These are phyloP conservation scores for Tolmerus cingulatus DNA, from an alignment of 2,888 invertebrate species.

Conservation along the genomic window DNA sequence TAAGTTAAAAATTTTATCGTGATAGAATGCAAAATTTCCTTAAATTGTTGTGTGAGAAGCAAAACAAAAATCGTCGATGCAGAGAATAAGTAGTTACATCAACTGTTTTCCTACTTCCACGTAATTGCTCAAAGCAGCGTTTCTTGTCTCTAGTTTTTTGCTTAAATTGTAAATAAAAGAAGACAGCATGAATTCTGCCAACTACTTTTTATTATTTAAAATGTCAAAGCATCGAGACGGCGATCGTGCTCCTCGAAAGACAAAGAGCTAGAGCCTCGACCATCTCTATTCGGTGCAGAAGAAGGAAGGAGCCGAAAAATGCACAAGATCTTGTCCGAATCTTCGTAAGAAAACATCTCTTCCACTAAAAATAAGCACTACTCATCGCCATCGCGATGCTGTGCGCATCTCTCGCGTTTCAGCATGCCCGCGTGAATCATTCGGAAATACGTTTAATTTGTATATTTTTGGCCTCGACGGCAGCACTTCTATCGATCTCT, in stretches of 20 bases:
- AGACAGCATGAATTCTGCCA: neutral
- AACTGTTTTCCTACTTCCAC: neutral
- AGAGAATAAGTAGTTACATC: neutral
- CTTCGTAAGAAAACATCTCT: neutral
- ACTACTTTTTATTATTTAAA: neutral
- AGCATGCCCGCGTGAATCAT: constrained; percentile 26
- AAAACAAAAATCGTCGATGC: neutral
- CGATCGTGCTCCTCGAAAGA: neutral
- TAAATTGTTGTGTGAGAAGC: neutral
- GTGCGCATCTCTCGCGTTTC: neutral
- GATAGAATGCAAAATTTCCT: neutral
- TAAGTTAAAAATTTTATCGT: neutral
- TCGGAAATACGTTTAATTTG: constrained; percentile 34
- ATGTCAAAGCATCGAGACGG: neutral
- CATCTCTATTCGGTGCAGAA: neutral
- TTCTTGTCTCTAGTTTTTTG: neutral
- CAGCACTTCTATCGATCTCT: constrained; percentile 18
- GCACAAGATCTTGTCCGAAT: neutral
- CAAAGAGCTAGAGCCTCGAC: neutral
- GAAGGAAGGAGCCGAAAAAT: neutral
- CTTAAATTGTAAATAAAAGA: neutral
- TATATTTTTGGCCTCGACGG: constrained; percentile 26
- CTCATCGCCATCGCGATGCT: neutral
- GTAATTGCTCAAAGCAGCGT: neutral
- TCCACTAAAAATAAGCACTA: constrained; percentile 23